Evolutionary conservation across 2,113 vertebrate genomes (phyloP).

Genomic region (Podarcis muralis): DNA sequence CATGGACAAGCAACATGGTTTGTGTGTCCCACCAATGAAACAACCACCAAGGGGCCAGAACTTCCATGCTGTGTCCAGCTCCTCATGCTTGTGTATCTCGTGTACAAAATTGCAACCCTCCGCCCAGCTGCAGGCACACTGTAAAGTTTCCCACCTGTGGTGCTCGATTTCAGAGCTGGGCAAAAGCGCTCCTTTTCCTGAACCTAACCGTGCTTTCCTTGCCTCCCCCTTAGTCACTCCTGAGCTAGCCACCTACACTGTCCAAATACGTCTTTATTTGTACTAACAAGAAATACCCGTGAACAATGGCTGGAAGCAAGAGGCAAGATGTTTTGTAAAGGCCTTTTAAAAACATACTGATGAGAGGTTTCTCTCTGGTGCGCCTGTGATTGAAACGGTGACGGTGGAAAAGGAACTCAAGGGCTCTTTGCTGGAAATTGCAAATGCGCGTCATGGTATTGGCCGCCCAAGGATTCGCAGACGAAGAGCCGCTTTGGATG

Average conservation of each 20-base stretch:
- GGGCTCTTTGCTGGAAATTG: constrained; percentile 67
- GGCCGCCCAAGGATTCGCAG: constrained; percentile 64
- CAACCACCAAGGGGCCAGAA: not conserved
- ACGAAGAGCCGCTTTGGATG: constrained; percentile 72
- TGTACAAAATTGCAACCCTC: not conserved
- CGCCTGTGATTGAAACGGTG: constrained; percentile 64
- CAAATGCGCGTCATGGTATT: constrained; percentile 67
- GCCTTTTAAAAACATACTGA: constrained; percentile 48
- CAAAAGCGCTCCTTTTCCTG: not conserved
- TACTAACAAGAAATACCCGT: constrained; percentile 10
- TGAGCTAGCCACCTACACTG: not conserved
- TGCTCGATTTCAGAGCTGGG: not conserved
- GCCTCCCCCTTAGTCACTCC: not conserved
- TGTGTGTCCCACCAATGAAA: not conserved
- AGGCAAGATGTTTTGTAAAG: constrained; percentile 25
- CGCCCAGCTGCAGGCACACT: not conserved
- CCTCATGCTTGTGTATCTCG: too few species aligned
- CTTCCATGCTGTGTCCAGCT: not conserved
- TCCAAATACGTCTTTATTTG: constrained; percentile 33
- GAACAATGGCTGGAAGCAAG: constrained; percentile 53
- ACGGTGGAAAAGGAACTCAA: constrained; percentile 70
- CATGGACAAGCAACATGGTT: not conserved
- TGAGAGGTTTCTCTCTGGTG: constrained; percentile 63
- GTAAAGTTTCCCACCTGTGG: not conserved
- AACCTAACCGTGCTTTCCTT: not conserved